Evolutionary conservation across 2,888 invertebrate genomes (phyloP), one percentile per base, ranked within the genome.

Genomic region (Molanna angustata): DNA sequence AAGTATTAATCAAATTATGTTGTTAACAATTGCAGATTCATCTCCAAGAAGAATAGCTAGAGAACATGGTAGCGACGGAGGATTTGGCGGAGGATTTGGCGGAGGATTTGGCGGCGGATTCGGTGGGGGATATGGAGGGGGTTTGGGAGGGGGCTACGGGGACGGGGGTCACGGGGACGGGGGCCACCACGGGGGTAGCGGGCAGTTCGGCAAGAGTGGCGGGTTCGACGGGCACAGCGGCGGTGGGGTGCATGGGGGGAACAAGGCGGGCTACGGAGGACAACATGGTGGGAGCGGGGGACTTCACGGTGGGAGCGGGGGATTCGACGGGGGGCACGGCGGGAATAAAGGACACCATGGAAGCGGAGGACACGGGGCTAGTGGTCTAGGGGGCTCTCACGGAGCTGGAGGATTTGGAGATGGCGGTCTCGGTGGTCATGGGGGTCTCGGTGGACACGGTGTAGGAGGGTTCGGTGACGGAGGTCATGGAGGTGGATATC

Each of bases 21-120:
- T n/a, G n/a, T n/a, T n/a, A n/a, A n/a, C n/a, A n/a, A n/a, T n/a
- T n/a, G n/a, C n/a, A n/a, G n/a, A n/a, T n/a, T n/a, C n/a, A n/a
- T n/a, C n/a, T n/a, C n/a, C n/a, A n/a, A n/a, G n/a, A n/a, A n/a
- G n/a, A n/a, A n/a, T n/a, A n/a, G 75, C 75, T 48, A 73, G 73
- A 49, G 75, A n/a, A n/a, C n/a, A n/a, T n/a, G n/a, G n/a, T n/a
- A n/a, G 74, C 27, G 63, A 61, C 40, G 63, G 65, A 2, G 63
- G 66, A 61, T 60, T 57, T 21, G 59, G 56, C 37, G 58, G 46
- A 35, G 49, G n/a, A 11, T 50, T 60, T 20, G 57, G 49, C 13
- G 57, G 58, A 11, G 45, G 35, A 16, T 56, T 60, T 16, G 58
- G 55, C 3, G 60, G 55, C 7, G 56, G 58, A n/a, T 54, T 50